These are phyloP conservation scores for Microctonus brassicae DNA, from an alignment of 2,888 invertebrate species.

Conservation along the genomic window DNA sequence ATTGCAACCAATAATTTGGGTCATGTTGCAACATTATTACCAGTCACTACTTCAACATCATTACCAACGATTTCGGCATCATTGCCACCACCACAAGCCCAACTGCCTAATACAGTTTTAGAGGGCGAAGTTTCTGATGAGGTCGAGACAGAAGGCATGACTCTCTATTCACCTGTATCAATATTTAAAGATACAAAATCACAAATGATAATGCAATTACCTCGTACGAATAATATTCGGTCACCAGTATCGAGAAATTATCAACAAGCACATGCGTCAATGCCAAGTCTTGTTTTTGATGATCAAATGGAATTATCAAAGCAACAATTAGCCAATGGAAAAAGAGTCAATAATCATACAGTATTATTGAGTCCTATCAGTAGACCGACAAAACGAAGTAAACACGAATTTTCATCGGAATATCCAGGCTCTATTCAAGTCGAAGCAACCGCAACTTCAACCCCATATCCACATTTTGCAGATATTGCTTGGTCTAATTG, in stretches of 20 bases:
- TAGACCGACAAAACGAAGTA: slow-evolving; percentile 52
- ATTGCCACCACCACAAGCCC: slow-evolving; percentile 52
- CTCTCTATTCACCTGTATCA: slow-evolving; percentile 58
- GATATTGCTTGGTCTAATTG: slow-evolving; percentile 68
- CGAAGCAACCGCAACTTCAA: slow-evolving; percentile 63
- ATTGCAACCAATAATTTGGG: slow-evolving; percentile 56
- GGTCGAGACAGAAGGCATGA: slow-evolving; percentile 54
- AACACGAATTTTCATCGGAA: slow-evolving; percentile 60
- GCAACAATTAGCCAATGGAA: slow-evolving; percentile 58
- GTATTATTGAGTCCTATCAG: slow-evolving; percentile 47
- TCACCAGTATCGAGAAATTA: slow-evolving; percentile 54
- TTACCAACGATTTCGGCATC: slow-evolving; percentile 51
- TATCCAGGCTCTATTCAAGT: slow-evolving; percentile 62
- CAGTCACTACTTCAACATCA: slow-evolving; percentile 49
- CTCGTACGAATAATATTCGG: slow-evolving; percentile 53
- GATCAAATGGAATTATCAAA: slow-evolving; percentile 53
- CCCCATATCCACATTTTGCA: slow-evolving; percentile 63
- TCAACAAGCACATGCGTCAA: slow-evolving; percentile 53
- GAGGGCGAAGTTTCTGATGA: slow-evolving; percentile 60
- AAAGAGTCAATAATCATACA: slow-evolving; percentile 54
- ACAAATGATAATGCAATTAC: slow-evolving; percentile 59
- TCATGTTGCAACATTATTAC: slow-evolving; percentile 52
- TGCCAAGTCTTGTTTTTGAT: slow-evolving; percentile 58
- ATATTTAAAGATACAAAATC: slow-evolving; percentile 57
- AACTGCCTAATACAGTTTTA: slow-evolving; percentile 41